Base-by-base conservation (phyloP, 2,888 invertebrate species). In the Morpho deidamia region DNA sequence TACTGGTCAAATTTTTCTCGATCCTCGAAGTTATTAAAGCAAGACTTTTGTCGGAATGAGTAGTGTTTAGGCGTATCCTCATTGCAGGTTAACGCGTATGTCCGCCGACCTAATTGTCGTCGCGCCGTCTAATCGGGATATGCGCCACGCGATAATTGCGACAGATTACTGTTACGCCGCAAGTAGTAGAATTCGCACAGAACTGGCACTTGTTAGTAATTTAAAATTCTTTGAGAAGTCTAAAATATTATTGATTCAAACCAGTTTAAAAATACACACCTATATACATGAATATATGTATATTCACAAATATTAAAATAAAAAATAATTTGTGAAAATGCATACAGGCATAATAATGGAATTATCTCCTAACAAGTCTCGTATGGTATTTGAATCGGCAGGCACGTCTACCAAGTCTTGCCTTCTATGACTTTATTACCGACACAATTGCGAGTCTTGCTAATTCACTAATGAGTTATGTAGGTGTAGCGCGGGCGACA, bases 401-500 rank as follows among this genome's bases (percentile, higher is more conserved):
- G 75, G 66, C 70, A 60, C 64, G 64, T 80, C 79, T 76, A 61
- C 62, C 37, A 63, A 63, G 69, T 69, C 72, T 68, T 65, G 69
- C 72, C 66, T 63, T 70, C 69, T 74, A 75, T 78, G 78, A 67
- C 68, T 82, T 87, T 84, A 87, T 83, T 83, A 82, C 80, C 66
- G 80, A 74, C 77, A 80, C 87, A 84, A 83, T 84, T 83, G 83
- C 78, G 72, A 76, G 74, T 80, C 79, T 78, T 77, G 77, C 81
- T 88, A 89, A 89, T 88, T 88, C 84, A 78, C 80, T 88, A 88
- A 88, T 87, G 83, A 88, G 83, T 69, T 74, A 83, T 76, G 88
- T 89, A 87, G 88, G 88, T 81, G 88, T 84, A 82, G 86, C 86
- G 87, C 86, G 85, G 87, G 85, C 87, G 87, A 83, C 72, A 72